Percentiles rank a stretch among this genome's conserved stretches.
Evolutionary conservation across 2,888 invertebrate genomes (phyloP).

Genomic region (Drosophila mimica): DNA sequence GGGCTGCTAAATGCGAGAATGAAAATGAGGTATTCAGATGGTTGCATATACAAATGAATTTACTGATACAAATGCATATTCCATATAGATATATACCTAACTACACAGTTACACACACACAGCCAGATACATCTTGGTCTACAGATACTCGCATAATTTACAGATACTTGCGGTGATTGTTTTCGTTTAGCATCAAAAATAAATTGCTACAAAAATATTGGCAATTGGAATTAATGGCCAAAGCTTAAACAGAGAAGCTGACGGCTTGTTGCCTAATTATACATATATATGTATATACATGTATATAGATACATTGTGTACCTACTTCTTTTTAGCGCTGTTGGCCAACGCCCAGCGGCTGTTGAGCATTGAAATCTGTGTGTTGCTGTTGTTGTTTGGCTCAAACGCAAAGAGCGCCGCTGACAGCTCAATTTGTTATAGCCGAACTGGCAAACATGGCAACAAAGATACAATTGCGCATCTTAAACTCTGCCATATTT

Average conservation of each 20-base stretch:
- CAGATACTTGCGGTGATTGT: conserved; percentile 28
- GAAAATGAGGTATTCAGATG: conserved; percentile 53
- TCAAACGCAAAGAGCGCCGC: conserved; percentile 50
- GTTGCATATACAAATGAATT: conserved; percentile 17
- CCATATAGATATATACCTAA: background rate
- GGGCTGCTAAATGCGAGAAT: conserved; percentile 56
- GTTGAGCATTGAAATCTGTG: conserved; percentile 36
- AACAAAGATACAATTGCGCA: conserved; percentile 37
- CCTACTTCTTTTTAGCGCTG: conserved; percentile 11
- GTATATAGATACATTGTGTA: background rate
- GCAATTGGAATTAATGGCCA: conserved; percentile 75
- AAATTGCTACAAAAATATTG: conserved; percentile 70
- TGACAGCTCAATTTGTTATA: conserved; percentile 79
- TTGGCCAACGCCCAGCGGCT: conserved; percentile 59
- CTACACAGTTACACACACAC: background rate
- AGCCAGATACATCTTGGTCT: background rate
- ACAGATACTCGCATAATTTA: background rate
- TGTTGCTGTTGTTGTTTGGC: conserved; percentile 29
- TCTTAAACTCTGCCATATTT: conserved; percentile 21
- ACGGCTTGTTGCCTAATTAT: conserved; percentile 42
- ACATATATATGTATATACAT: background rate
- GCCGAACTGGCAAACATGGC: conserved; percentile 20
- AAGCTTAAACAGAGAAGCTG: conserved; percentile 11
- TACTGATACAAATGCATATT: conserved; percentile 14
- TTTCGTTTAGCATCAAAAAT: conserved; percentile 60